Base-by-base conservation (phyloP, 2,797 vertebrate species). In the Melopsittacus undulatus region DNA sequence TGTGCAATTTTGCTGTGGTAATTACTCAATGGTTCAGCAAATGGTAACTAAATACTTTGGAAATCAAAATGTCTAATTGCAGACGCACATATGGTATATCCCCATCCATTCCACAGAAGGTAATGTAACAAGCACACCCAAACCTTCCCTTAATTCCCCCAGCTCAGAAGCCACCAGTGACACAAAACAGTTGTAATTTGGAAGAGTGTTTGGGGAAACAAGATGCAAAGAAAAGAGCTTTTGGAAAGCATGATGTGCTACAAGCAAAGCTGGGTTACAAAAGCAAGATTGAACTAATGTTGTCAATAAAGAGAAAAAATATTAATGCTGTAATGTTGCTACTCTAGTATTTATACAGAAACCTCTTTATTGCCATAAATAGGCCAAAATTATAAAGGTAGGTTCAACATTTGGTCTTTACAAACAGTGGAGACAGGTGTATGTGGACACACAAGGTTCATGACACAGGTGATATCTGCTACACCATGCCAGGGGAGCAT, bases 1-100 rank as follows among this genome's bases (percentile, higher is more conserved):
- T 97, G 97, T 93, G 97, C 92, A 92, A 95, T 96, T 97, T 83
- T 95, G 94, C 97, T 27, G 54, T 93, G 96, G 97, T 97, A 97
- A 97, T 97, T 97, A 96, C 96, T 97, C 97, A 97, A 97, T 97
- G 97, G 96, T 97, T 97, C 97, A 97, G 97, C 97, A 97, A 97
- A 96, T 97, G 95, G 97, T 97, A 97, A 97, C 96, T 97, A 97
- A 97, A 97, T 95, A 94, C 97, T 97, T n/a, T 61, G 93, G 96
- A 97, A 97, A 97, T 96, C 92, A 95, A 95, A 97, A 97, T 46
- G 95, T 96, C 96, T 97, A 97, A 97, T 97, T 97, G 96, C 97
- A 76, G 91, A 42, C 2, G 73, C 96, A 95, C 97, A 97, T 96
- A 97, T 97, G 97, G 97, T 22, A 38, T 72, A 83, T 32, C 86